phyloP scores from a whole-genome alignment of 2,113 vertebrate species.

The Thalassoma bifasciatum region DNA sequence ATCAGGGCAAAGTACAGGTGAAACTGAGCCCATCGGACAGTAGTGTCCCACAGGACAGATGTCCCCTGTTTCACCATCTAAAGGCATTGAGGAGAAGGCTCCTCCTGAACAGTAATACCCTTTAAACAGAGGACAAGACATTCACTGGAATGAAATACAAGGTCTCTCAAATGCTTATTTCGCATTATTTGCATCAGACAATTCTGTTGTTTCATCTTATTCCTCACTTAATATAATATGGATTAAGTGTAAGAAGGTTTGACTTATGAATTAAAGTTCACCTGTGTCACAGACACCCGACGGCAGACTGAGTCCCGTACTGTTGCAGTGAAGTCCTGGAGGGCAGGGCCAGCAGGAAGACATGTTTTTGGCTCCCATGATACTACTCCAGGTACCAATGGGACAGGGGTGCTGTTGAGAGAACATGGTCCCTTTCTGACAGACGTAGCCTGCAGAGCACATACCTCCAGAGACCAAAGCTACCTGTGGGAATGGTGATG shows the following conservation, averaged over 20 bases:
- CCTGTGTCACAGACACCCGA: constrained; percentile 73
- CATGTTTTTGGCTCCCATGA: constrained; percentile 80
- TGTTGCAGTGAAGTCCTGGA: constrained; percentile 88
- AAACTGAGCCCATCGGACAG: constrained; percentile 84
- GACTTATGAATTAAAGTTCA: constrained; percentile 2
- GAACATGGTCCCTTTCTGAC: constrained; percentile 83
- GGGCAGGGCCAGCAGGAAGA: constrained; percentile 87
- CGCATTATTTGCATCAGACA: too few species aligned
- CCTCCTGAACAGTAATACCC: constrained; percentile 88
- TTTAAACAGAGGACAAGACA: constrained; percentile 52
- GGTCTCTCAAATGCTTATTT: not conserved
- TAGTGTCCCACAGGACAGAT: constrained; percentile 83
- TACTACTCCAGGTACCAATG: constrained; percentile 87
- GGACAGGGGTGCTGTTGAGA: constrained; percentile 86
- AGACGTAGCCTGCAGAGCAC: constrained; percentile 87
- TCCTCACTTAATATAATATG: too few species aligned
- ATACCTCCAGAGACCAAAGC: constrained; percentile 83
- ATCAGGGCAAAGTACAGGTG: constrained; percentile 80
- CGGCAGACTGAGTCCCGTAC: constrained; percentile 82
- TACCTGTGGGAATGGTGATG: constrained; percentile 73
- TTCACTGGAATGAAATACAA: not conserved
- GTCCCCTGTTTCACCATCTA: constrained; percentile 81
- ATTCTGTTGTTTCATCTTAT: too few species aligned
- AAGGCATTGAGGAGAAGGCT: constrained; percentile 77
- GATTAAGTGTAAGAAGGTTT: too few species aligned